Evolutionary conservation across 1,140 invertebrate genomes (phyloP).

Genomic region (Acromyrmex echinatior): DNA sequence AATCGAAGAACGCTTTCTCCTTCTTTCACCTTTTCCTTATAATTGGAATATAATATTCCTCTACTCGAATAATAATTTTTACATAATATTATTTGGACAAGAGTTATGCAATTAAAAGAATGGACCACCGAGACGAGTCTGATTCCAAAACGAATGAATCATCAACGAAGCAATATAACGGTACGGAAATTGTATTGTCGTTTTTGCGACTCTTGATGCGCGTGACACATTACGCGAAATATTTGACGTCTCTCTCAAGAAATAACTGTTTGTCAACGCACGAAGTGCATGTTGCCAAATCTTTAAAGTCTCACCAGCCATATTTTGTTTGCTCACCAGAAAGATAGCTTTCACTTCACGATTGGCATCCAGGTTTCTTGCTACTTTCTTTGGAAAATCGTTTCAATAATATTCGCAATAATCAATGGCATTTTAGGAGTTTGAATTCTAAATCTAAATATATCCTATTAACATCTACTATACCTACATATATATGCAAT

Average conservation of each 20-base stretch:
- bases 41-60: constrained; percentile 33
- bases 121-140: not conserved
- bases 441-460: no score
- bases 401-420: not conserved
- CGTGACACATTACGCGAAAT: not conserved
- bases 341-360: constrained; percentile 43
- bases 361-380: not conserved
- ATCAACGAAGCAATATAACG: not conserved
- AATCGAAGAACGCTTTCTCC: constrained; percentile 64
- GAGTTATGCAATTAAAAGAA: constrained; percentile 31
- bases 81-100: not conserved
- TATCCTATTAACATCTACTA: not conserved
- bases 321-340: constrained; percentile 2
- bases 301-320: constrained; percentile 2
- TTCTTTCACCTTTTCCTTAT: constrained; percentile 63
- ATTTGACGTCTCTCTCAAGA: not conserved
- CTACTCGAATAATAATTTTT: not conserved
- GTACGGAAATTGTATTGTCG: constrained; percentile 6
- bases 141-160: constrained; percentile 16
- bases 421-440: not conserved
- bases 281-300: constrained; percentile 24
- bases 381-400: constrained; percentile 43
- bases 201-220: not conserved
- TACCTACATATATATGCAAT: not conserved
- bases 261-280: not conserved